phyloP scores from a whole-genome alignment of 2,888 invertebrate genomes.

The Spialia ferax region DNA sequence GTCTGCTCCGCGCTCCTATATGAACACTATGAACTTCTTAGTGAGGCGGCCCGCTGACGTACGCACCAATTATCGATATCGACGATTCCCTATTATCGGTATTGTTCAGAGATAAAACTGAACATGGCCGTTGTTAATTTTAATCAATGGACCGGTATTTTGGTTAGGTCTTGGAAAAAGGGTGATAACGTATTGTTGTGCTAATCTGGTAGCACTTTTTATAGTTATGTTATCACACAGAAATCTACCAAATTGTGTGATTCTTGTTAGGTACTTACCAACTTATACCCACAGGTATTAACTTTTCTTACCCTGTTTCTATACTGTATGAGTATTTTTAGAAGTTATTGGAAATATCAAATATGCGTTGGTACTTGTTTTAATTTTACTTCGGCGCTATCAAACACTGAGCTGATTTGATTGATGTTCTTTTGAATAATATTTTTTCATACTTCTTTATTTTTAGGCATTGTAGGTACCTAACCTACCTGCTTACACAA shows the following conservation, averaged over 20 bases:
- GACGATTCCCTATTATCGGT: slow-evolving; percentile 60
- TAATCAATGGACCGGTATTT: not conserved
- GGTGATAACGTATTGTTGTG: not conserved
- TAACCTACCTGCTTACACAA: too few species aligned
- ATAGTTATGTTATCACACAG: too few species aligned
- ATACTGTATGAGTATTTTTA: not conserved
- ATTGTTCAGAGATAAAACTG: slow-evolving; percentile 15
- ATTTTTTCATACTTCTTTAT: not conserved
- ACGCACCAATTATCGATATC: slow-evolving; percentile 70
- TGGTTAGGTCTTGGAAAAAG: too few species aligned
- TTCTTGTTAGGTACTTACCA: too few species aligned
- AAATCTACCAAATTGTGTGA: too few species aligned
- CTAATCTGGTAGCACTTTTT: not conserved
- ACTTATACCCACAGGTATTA: too few species aligned
- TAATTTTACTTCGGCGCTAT: not conserved
- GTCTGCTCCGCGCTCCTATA: slow-evolving; percentile 44
- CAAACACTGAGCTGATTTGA: not conserved
- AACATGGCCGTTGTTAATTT: not conserved
- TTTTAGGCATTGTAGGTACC: not conserved
- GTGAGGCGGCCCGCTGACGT: slow-evolving; percentile 60
- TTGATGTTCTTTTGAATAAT: not conserved
- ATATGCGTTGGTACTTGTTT: not conserved
- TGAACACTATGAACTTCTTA: slow-evolving; percentile 48
- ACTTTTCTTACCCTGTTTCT: not conserved
- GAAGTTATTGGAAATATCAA: not conserved